Evolutionary conservation across 1,140 invertebrate species (phyloP).

Genomic region (Plutomurus gul): DNA sequence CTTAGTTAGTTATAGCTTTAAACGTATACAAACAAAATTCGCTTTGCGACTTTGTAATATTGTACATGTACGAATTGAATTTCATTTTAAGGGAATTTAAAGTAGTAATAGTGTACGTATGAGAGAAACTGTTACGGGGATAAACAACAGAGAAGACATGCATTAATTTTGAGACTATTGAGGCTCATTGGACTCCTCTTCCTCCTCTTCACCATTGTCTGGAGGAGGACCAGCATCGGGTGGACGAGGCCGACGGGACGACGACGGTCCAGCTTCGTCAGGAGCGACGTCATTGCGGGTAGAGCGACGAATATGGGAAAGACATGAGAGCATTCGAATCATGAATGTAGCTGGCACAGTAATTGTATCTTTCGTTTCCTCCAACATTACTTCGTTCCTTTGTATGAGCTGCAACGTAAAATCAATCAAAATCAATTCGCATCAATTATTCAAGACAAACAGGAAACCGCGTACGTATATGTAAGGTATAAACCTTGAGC

Average conservation of each 20-base stretch:
- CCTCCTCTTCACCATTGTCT: too few species aligned
- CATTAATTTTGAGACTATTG: too few species aligned
- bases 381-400: conserved; percentile 82
- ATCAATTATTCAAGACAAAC: not conserved
- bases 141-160: too few species aligned
- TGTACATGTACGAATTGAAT: too few species aligned
- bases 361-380: conserved; percentile 86
- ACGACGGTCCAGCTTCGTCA: conserved; percentile 12
- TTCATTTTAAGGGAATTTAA: too few species aligned
- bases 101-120: too few species aligned
- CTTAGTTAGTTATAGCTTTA: too few species aligned
- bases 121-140: too few species aligned
- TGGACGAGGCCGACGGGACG: not conserved
- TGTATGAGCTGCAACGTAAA: conserved; percentile 70
- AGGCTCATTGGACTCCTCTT: too few species aligned
- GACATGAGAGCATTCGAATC: conserved; percentile 64
- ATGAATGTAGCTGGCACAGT: conserved; percentile 87
- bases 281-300: not conserved
- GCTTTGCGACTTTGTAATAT: too few species aligned
- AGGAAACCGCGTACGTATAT: not conserved
- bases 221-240: not conserved
- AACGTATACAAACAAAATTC: too few species aligned
- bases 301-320: conserved; percentile 40
- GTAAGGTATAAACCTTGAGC: too few species aligned
- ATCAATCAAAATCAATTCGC: conserved; percentile 40